These are phyloP conservation scores for Gasterosteus nipponicus DNA, from an alignment of 2,113 vertebrate genomes.

Conservation along the genomic window DNA sequence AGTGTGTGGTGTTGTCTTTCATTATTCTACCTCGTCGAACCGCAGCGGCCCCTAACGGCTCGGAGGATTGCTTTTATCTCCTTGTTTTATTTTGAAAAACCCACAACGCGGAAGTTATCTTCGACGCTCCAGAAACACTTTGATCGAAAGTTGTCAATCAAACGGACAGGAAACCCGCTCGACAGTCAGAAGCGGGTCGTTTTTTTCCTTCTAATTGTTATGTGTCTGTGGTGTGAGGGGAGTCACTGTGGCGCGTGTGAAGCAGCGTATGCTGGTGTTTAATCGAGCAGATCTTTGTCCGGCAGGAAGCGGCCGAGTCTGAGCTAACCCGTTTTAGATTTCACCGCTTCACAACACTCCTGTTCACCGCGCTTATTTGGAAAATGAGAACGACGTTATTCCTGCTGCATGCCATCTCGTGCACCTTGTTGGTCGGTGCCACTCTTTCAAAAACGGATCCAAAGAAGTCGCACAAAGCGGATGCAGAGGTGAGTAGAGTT, in stretches of 20 bases:
- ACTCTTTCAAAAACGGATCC: conserved; percentile 79
- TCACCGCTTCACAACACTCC: neutral
- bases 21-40: neutral
- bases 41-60: conserved; percentile 33
- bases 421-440: conserved; percentile 53
- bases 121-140: conserved; percentile 46
- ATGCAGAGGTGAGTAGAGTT: conserved; percentile 67
- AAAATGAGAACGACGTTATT: conserved; percentile 64
- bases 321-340: conserved; percentile 42
- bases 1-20: neutral
- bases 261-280: conserved; percentile 36
- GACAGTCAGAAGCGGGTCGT: neutral
- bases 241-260: neutral
- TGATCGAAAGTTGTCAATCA: conserved; percentile 58
- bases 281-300: conserved; percentile 44
- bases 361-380: neutral
- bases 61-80: neutral
- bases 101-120: conserved; percentile 31
- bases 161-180: neutral
- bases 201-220: neutral
- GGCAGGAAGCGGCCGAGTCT: conserved; percentile 47
- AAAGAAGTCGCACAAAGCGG: conserved; percentile 72
- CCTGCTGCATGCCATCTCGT: conserved; percentile 44
- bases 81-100: conserved; percentile 68
- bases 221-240: neutral